Conservation (phyloP, 2,888 invertebrate genomes). For the Ophion obscuratus region DNA sequence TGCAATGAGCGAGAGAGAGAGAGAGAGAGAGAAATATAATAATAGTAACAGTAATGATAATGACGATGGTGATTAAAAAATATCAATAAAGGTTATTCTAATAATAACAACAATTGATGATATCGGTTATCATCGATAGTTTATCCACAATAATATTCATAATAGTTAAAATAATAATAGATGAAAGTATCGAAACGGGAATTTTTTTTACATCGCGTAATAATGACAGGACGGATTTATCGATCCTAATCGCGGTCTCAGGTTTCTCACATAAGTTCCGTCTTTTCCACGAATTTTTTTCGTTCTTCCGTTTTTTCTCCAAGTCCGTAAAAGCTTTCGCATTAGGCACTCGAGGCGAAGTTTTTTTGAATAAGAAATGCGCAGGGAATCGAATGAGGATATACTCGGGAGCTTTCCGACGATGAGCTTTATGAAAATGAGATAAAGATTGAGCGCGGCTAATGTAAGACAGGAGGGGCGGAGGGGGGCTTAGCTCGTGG, state of each 20-base stretch:
- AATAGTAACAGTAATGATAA: neutral
- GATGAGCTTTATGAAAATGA: slow-evolving; percentile 45
- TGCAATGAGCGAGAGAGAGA: too few species aligned
- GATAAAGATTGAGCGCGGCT: slow-evolving; percentile 29
- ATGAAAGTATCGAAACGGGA: too few species aligned
- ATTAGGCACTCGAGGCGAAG: slow-evolving; percentile 8
- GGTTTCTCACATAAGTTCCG: neutral
- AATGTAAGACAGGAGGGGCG: neutral
- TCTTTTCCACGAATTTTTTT: neutral
- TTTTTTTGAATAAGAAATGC: slow-evolving; percentile 13
- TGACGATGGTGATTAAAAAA: too few species aligned
- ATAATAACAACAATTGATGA: too few species aligned
- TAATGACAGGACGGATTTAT: neutral
- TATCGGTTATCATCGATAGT: too few species aligned
- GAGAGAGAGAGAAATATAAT: too few species aligned
- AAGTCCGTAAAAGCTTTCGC: slow-evolving; percentile 20
- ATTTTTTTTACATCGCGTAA: too few species aligned
- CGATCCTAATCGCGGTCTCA: neutral
- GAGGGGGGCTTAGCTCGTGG: slow-evolving; percentile 3
- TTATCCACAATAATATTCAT: too few species aligned
- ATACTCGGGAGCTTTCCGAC: slow-evolving; percentile 6
- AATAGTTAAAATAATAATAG: too few species aligned
- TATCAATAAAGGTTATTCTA: too few species aligned
- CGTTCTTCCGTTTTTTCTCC: neutral
- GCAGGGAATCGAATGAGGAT: slow-evolving; percentile 22